A percentile compares a stretch with the other conserved stretches of the same genome.
phyloP scores from a whole-genome alignment of 2,797 vertebrate species.

The Sebastes nivosus region DNA sequence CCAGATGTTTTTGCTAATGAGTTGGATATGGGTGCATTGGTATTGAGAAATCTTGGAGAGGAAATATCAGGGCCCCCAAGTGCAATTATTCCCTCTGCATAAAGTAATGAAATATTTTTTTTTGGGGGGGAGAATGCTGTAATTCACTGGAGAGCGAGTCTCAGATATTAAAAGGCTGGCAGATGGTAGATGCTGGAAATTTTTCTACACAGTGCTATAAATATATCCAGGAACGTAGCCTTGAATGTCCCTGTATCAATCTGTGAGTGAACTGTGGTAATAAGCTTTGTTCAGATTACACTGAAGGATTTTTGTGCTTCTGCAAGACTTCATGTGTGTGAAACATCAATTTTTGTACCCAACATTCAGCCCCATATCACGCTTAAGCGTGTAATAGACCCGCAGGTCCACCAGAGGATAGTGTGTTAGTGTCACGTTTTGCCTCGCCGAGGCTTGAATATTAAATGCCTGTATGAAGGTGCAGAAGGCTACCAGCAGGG shows the following conservation, averaged over 20 bases:
- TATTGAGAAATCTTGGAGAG: slow-evolving; percentile 51
- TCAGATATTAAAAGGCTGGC: slow-evolving; percentile 58
- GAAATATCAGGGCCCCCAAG: slow-evolving; percentile 54
- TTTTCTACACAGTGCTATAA: slow-evolving; percentile 36
- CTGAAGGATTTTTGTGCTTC: neutral
- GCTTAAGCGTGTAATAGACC: neutral
- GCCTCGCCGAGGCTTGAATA: neutral
- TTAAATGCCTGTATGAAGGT: neutral
- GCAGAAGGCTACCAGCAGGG: neutral
- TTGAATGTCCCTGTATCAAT: slow-evolving; percentile 35
- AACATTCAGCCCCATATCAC: neutral
- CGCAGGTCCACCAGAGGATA: neutral
- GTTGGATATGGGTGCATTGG: slow-evolving; percentile 51
- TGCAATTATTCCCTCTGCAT: slow-evolving; percentile 67
- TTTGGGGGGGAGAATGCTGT: neutral
- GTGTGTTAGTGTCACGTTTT: neutral
- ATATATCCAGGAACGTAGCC: slow-evolving; percentile 44
- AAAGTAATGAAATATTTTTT: slow-evolving; percentile 52
- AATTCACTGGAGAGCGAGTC: slow-evolving; percentile 52
- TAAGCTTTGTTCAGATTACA: slow-evolving; percentile 12
- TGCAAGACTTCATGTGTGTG: neutral
- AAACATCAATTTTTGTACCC: neutral
- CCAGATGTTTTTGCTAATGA: slow-evolving; percentile 71
- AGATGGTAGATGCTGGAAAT: slow-evolving; percentile 53
- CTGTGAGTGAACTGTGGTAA: slow-evolving; percentile 21